phyloP scores from a whole-genome alignment of 2,113 vertebrate genomes.

The Gnathonemus longibarbis region DNA sequence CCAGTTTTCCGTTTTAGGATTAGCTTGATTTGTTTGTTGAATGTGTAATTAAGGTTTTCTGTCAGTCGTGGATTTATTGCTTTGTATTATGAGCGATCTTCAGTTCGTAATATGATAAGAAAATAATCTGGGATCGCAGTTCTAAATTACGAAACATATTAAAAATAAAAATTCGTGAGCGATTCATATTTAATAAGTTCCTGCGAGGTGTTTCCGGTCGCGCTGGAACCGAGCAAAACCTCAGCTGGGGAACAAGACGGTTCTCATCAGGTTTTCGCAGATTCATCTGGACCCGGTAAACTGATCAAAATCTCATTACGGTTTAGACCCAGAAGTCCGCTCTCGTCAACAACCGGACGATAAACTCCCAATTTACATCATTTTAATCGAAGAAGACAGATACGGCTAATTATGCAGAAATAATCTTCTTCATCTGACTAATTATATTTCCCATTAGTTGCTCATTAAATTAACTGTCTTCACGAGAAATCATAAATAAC shows the following conservation, averaged over 20 bases:
- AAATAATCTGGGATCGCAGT: background rate
- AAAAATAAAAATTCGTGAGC: background rate
- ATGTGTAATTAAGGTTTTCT: background rate
- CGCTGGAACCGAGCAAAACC: background rate
- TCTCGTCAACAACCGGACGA: constrained; percentile 16
- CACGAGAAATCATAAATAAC: constrained; percentile 27
- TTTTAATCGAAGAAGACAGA: constrained; percentile 38
- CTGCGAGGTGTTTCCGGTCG: background rate
- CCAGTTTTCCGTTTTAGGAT: background rate
- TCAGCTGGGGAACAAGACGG: background rate
- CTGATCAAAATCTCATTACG: background rate
- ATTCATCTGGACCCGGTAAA: background rate
- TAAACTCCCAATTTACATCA: constrained; percentile 22
- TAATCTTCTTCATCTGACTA: constrained; percentile 40
- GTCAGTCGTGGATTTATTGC: background rate
- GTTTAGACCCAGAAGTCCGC: background rate
- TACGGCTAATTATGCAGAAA: constrained; percentile 34
- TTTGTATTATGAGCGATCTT: background rate
- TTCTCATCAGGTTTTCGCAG: background rate
- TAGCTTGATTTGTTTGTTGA: background rate
- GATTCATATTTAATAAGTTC: background rate
- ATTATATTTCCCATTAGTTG: constrained; percentile 38
- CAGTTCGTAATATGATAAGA: background rate
- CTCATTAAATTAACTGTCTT: constrained; percentile 31
- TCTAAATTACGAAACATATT: background rate